Percentiles rank a stretch among this genome's conserved stretches.
phyloP scores from a whole-genome alignment of 2,888 invertebrate genomes.

The Yponomeuta plumbellus region DNA sequence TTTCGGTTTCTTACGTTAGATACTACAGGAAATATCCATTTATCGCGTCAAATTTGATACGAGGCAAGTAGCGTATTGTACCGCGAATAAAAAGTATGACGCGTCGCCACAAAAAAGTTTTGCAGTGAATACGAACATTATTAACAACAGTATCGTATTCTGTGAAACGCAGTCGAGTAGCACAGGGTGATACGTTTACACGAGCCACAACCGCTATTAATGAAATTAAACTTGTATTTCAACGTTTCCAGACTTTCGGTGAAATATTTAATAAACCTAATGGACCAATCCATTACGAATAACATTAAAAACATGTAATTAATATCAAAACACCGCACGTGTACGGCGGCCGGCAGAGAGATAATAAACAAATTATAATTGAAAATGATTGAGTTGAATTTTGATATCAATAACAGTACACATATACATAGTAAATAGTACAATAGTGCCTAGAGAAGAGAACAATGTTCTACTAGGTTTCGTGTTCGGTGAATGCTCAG shows the following conservation, averaged over 20 bases:
- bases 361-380: background rate
- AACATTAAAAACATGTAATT: slow-evolving; percentile 8
- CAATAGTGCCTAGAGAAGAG: too few species aligned
- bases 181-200: background rate
- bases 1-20: too few species aligned
- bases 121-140: background rate
- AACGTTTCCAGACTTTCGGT: background rate
- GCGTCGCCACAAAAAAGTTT: background rate
- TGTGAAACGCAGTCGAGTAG: background rate
- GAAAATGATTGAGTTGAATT: background rate
- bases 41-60: too few species aligned
- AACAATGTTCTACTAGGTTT: background rate
- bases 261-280: slow-evolving; percentile 10
- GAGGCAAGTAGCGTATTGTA: too few species aligned
- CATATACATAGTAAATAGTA: too few species aligned
- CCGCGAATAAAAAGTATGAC: background rate
- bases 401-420: background rate
- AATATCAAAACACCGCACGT: slow-evolving; percentile 8
- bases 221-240: slow-evolving; percentile 5
- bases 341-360: background rate
- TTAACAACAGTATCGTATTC: slow-evolving; percentile 1
- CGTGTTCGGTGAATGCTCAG: background rate
- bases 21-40: too few species aligned
- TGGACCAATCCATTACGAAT: slow-evolving; percentile 13
- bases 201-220: background rate